Conservation (phyloP, 1,140 invertebrate species). For the Nephila pilipes region DNA sequence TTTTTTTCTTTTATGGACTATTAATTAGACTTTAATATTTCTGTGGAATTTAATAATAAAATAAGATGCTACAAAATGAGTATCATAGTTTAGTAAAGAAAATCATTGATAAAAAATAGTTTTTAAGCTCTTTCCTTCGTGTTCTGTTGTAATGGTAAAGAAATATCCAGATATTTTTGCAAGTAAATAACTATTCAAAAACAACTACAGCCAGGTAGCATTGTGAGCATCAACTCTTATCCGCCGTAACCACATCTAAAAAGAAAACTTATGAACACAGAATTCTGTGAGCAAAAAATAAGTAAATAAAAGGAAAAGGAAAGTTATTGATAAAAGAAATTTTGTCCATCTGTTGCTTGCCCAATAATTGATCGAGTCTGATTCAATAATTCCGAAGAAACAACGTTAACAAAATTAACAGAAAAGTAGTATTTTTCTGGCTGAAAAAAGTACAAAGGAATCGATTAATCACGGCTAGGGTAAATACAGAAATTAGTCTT, state of each 20-base stretch:
- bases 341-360: constrained; percentile 62
- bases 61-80: no score
- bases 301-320: background rate
- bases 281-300: background rate
- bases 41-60: no score
- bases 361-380: constrained; percentile 64
- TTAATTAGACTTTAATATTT: no score
- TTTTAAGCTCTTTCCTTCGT: background rate
- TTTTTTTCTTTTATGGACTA: no score
- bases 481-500: background rate
- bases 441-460: background rate
- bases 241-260: background rate
- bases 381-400: constrained; percentile 44
- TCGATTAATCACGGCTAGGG: background rate
- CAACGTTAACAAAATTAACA: constrained; percentile 60
- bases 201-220: background rate
- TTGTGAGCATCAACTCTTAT: background rate
- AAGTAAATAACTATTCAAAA: background rate
- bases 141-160: background rate
- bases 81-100: no score
- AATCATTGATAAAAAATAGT: no score
- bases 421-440: background rate
- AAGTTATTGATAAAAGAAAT: background rate
- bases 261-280: background rate
- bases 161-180: background rate